Evolutionary conservation across 2,797 vertebrate genomes (phyloP), one percentile per base, ranked within the genome.

Genomic region (Arrhamphus sclerolepis): DNA sequence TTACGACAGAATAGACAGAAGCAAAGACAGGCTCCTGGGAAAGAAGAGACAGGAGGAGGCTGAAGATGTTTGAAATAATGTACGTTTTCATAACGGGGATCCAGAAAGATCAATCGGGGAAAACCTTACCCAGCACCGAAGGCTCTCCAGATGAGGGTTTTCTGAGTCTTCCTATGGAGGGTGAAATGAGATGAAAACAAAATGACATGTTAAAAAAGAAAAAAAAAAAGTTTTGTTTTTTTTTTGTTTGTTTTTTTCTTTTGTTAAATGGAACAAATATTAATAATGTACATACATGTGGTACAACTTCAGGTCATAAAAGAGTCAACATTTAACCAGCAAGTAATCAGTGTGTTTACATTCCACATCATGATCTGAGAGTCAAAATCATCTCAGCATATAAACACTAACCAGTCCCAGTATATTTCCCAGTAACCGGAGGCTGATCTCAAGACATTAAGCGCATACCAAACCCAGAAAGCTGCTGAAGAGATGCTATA

Each of bases 21-120:
- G 93, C 91, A 87, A 91, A 93, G 70, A 94, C 88, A n/a, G 93
- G 91, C n/a, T 87, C 92, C 93, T 94, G 80, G 77, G 72, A 52
- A 61, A 78, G 77, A 80, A 66, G 72, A 62, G 46, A 75, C 26
- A 64, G 42, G 16, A 49, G 10, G 43, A 43, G 46, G 65, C 75
- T 66, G 26, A 69, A 63, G 72, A 66, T 54, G 16, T 21, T 56
- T 48, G 29, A 38, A 49, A 60, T 44, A 44, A 54, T 22, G 31
- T 21, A 6, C 6, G 9, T 48, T 46, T 31, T 69, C 6, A 71
- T 28, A 34, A 70, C 13, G 3, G 42, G 48, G 55, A 56, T 43
- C 18, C 24, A 52, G 44, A 40, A 31, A 14, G 46, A 48, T 42
- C 6, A 18, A 3, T 46, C 0, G 40, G 44, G 4, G 3, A 21